Percentiles rank a stretch among this genome's conserved stretches.
phyloP scores from a whole-genome alignment of 2,888 invertebrate genomes.

The Drosophila rellima region DNA sequence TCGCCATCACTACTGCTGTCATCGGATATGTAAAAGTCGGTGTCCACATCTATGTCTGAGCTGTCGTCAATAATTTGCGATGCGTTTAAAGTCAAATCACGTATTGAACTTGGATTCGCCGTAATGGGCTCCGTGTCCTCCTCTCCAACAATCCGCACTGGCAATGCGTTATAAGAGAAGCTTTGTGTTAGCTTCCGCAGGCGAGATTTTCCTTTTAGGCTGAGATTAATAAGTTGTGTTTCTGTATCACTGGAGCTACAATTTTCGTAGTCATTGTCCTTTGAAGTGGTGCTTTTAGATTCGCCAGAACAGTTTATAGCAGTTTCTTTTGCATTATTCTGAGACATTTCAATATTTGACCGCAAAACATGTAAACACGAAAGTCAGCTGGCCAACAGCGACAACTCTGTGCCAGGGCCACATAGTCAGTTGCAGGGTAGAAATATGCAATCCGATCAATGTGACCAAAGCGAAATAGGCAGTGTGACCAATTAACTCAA shows the following conservation, averaged over 20 bases:
- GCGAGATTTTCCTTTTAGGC: slow-evolving; percentile 43
- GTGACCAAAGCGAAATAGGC: slow-evolving; percentile 4
- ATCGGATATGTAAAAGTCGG: slow-evolving; percentile 63
- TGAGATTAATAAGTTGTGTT: slow-evolving; percentile 45
- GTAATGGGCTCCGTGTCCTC: slow-evolving; percentile 15
- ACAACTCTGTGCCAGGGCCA: slow-evolving; percentile 31
- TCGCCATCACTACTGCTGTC: slow-evolving; percentile 62
- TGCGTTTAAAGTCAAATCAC: slow-evolving; percentile 53
- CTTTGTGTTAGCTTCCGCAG: slow-evolving; percentile 40
- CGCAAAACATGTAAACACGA: slow-evolving; percentile 20
- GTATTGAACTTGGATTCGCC: slow-evolving; percentile 29
- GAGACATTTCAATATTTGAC: slow-evolving; percentile 44
- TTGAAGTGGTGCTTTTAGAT: neutral
- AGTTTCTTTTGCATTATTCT: slow-evolving; percentile 4
- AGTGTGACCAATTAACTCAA: slow-evolving; percentile 45
- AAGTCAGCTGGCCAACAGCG: slow-evolving; percentile 42
- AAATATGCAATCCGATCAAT: slow-evolving; percentile 8
- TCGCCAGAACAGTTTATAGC: neutral
- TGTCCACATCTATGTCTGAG: slow-evolving; percentile 55
- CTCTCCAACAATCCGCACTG: slow-evolving; percentile 40
- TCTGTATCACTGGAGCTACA: slow-evolving; percentile 46
- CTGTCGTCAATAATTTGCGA: slow-evolving; percentile 58
- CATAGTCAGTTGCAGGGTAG: slow-evolving; percentile 5
- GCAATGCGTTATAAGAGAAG: slow-evolving; percentile 53
- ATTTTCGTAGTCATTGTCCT: neutral